Evolutionary conservation across 2,797 vertebrate species (phyloP), one percentile per base, ranked within the genome.

Genomic region (Brachyalestes nurse): DNA sequence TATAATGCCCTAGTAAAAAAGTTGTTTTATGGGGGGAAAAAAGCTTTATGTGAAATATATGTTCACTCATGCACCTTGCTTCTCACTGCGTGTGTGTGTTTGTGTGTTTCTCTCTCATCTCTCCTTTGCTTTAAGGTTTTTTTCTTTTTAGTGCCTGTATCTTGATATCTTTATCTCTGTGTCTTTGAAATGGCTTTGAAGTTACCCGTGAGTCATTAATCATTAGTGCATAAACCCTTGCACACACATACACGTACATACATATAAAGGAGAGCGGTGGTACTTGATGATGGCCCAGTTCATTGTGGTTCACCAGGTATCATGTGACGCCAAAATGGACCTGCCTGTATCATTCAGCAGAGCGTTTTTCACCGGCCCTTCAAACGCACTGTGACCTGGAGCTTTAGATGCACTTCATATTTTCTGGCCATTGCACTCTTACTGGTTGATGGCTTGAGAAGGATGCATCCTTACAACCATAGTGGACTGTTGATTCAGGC

Each of bases 151-250:
- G 58, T 40, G 28, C 45, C 23, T 75, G 55, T 65, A 69, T 51
- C 21, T 70, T 47, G 45, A 64, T 79, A 57, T 82, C 47, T 82
- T 74, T 70, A 75, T 77, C 58, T 82, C n/a, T 51, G 34, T 76
- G 40, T 70, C 57, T 82, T 70, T 71, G 1, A 77, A 55, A 62
- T 13, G 51, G 55, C 64, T 80, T 78, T 80, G 70, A 80, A 83
- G 70, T 55, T 65, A 60, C 38, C 61, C 67, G 71, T 47, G 67
- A 42, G 65, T 58, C 55, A 80, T 75, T 85, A 75, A 75, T 83
- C 70, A 71, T 75, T 80, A 42, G 45, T 65, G n/a, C n/a, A n/a
- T n/a, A n/a, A n/a, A n/a, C 58, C 21, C 64, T 45, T 1, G 57
- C 62, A 14, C 16, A 53, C 25, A 70, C 55, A 81, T 23, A 75